Conservation (phyloP, 2,113 vertebrate species). For the Elachura formosa region DNA sequence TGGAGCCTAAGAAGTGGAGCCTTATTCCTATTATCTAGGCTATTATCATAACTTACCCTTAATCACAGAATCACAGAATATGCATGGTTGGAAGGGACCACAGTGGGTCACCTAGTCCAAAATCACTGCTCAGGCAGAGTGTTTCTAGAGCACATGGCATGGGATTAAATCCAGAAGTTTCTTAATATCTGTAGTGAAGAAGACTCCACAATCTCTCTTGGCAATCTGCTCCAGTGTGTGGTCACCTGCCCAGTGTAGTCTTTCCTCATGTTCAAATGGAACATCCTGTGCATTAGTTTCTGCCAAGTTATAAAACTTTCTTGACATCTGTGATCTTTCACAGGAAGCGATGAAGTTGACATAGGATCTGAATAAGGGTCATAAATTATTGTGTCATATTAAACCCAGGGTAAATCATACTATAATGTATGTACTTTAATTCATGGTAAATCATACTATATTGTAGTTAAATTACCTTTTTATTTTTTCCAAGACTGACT, state of each 20-base stretch:
- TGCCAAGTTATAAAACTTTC: not conserved
- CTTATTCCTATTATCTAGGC: too few relatives aligned
- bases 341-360: accelerated
- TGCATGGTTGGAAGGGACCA: accelerated
- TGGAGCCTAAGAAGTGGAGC: not conserved
- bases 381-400: not conserved
- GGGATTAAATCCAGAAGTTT: not conserved
- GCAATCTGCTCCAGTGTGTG: not conserved
- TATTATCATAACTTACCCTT: not conserved
- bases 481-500: not conserved
- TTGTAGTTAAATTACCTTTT: not conserved
- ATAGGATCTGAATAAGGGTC: not conserved
- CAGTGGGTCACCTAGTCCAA: not conserved
- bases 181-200: not conserved
- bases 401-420: not conserved
- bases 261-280: not conserved
- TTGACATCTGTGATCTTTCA: not conserved
- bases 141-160: not conserved
- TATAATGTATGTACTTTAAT: not conserved
- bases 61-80: not conserved
- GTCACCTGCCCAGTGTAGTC: too few relatives aligned
- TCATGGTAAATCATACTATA: not conserved
- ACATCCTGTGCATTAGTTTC: not conserved
- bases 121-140: not conserved
- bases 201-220: not conserved